Evolutionary conservation across 2,113 vertebrate species (phyloP), one percentile per base, ranked within the genome.

Genomic region (Pseudolaguvia tuberculata): DNA sequence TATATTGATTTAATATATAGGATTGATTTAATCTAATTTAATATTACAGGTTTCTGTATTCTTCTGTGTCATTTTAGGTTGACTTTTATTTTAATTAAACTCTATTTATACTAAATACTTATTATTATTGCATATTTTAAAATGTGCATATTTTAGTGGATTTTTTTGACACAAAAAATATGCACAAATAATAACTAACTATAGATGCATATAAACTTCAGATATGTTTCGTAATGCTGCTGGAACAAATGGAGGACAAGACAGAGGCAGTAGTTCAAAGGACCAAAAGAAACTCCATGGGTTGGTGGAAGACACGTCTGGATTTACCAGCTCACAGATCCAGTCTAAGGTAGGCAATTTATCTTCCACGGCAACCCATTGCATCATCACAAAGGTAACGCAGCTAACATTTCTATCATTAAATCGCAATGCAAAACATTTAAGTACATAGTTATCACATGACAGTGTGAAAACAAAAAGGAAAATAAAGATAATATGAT

Each of bases 211-310:
- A 39, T 75, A 27, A 21, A 51, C 27, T 67, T 55, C 17, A 81
- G 79, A 58, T 66, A 81, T 81, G 75, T 67, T 78, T 81, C 75
- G 53, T 58, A 75, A 78, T 66, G 75, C 29, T 58, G 20, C 31
- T 66, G 71, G 45, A 69, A 67, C 45, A 35, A 65, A 62, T 47
- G 62, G 59, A 71, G 79, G 66, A 42, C 66, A 27, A 14, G 71
- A 65, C 29, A 72, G 62, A 23, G 20, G 75, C 50, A 55, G 50
- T 6, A 72, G 25, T 53, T 11, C 18, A 39, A 50, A 47, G 29
- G 31, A 55, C 18, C 79, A 70, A n/a, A 52, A 55, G 25, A 51
- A 21, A 35, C 17, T 45, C 27, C 70, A 47, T 27, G 29, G 8
- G 7, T 13, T 47, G 25, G 58, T 66, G 27, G 66, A 80, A 52